Evolutionary conservation across 2,797 vertebrate species (phyloP).

Genomic region (Fistularia tabacaria): DNA sequence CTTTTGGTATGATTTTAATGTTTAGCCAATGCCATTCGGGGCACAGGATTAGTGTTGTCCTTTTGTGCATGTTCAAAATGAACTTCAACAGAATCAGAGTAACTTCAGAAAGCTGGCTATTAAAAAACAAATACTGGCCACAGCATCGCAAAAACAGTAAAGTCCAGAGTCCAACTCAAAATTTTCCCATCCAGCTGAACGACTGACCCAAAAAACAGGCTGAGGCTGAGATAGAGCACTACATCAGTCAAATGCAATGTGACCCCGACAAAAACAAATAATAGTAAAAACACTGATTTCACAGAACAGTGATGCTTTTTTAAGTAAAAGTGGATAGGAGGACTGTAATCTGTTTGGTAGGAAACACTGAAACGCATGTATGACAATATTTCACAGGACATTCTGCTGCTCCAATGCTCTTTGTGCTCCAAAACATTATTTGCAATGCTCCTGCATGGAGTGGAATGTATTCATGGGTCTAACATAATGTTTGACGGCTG

Average conservation of each 20-base stretch:
- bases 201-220: constrained; percentile 8
- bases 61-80: constrained; percentile 4
- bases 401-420: too few relatives aligned
- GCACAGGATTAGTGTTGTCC: too few relatives aligned
- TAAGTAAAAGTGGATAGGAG: constrained; percentile 2
- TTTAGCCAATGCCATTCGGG: constrained; percentile 1
- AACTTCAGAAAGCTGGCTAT: not conserved
- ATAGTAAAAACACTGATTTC: constrained; percentile 15
- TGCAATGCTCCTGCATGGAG: too few relatives aligned
- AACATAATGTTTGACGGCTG: too few relatives aligned
- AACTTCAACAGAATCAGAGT: constrained; percentile 15
- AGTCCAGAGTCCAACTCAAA: too few relatives aligned
- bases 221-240: constrained; percentile 27
- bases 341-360: not conserved
- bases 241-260: constrained; percentile 8
- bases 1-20: constrained; percentile 4
- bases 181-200: constrained; percentile 26
- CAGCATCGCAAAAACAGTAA: too few relatives aligned
- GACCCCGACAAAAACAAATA: constrained; percentile 19
- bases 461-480: too few relatives aligned
- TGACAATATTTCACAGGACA: too few relatives aligned
- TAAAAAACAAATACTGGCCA: too few relatives aligned
- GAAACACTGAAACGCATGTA: too few relatives aligned
- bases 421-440: too few relatives aligned
- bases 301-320: not conserved